phyloP scores from a whole-genome alignment of 2,113 vertebrate species.

The Tragelaphus strepsiceros region DNA sequence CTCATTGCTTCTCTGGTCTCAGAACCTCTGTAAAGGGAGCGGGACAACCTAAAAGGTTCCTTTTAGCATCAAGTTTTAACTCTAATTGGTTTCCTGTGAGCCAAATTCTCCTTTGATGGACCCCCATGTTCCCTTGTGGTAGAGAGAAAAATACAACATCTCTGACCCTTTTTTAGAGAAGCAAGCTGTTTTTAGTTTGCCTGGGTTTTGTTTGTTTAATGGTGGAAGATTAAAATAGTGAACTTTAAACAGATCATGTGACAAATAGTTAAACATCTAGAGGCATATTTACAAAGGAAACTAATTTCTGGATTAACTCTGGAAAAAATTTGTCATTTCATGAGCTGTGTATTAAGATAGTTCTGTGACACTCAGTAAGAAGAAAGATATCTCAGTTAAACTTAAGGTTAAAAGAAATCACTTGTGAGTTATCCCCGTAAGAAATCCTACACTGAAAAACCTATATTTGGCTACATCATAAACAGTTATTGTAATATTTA shows the following conservation, averaged over 20 bases:
- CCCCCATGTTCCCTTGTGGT: background rate
- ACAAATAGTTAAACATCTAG: background rate
- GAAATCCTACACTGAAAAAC: background rate
- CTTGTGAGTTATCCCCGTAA: background rate
- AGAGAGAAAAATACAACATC: background rate
- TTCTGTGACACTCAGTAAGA: background rate
- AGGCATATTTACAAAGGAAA: background rate
- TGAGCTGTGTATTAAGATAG: background rate
- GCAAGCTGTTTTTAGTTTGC: background rate
- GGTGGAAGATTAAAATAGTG: conserved; percentile 26
- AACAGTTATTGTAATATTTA: background rate
- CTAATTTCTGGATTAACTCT: background rate
- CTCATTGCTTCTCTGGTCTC: background rate
- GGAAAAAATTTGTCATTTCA: background rate
- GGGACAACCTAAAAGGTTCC: background rate
- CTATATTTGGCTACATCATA: background rate
- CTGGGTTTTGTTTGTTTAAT: conserved; percentile 26
- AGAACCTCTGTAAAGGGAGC: background rate
- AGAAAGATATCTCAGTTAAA: background rate
- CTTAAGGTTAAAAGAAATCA: background rate
- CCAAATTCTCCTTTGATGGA: background rate
- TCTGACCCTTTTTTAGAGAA: background rate
- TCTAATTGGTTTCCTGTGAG: background rate
- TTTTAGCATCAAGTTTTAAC: background rate
- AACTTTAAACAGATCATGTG: background rate